These are phyloP conservation scores for Oreochromis aureus DNA, from an alignment of 2,113 vertebrate genomes.

Conservation along the genomic window DNA sequence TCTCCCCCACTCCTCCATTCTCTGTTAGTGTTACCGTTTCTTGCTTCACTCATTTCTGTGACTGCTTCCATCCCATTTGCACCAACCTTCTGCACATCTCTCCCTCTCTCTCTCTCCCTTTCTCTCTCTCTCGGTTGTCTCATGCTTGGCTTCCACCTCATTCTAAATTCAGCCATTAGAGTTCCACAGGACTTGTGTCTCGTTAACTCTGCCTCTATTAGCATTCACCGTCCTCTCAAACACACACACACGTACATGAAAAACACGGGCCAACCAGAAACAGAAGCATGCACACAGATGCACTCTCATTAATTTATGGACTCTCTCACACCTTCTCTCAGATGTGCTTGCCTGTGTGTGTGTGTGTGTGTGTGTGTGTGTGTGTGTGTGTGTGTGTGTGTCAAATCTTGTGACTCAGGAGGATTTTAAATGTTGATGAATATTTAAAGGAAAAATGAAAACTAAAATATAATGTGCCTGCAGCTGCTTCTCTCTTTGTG, in stretches of 20 bases:
- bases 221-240: background rate
- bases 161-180: slow-evolving; percentile 31
- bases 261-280: background rate
- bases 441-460: background rate
- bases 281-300: slow-evolving; percentile 1
- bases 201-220: slow-evolving; percentile 24
- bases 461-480: background rate
- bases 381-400: background rate
- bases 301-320: slow-evolving; percentile 29
- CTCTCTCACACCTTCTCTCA: background rate
- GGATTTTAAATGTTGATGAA: background rate
- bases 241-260: background rate
- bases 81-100: background rate
- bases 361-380: background rate
- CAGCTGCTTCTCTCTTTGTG: background rate
- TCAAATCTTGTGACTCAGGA: background rate
- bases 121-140: background rate
- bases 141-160: slow-evolving; percentile 16
- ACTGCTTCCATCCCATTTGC: background rate
- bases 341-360: background rate
- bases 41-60: background rate
- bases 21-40: background rate
- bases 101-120: background rate
- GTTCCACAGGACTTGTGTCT: slow-evolving; percentile 30
- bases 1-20: background rate